These are phyloP conservation scores for Euplexia lucipara DNA, from an alignment of 2,888 invertebrate species.

Conservation along the genomic window DNA sequence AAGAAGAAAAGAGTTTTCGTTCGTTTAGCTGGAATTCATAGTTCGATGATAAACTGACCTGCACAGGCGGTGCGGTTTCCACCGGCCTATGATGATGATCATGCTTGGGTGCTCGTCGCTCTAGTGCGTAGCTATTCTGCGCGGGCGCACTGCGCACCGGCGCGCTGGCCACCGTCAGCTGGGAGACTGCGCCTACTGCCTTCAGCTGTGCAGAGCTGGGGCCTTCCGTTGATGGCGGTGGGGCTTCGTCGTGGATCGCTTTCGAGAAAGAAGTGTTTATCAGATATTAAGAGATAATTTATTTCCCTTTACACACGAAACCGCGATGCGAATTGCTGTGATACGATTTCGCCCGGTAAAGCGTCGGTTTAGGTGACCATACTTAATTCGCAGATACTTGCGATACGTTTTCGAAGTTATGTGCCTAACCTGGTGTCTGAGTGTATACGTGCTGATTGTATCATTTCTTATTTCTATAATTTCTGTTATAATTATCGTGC, in stretches of 20 bases:
- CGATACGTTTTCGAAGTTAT: no score
- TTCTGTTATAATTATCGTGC: no score
- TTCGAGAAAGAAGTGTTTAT: slow-evolving; percentile 16
- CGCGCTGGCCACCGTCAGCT: slow-evolving; percentile 91
- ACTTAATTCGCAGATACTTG: no score
- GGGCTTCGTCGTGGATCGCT: slow-evolving; percentile 77
- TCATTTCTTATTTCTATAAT: no score
- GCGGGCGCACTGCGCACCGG: slow-evolving; percentile 92
- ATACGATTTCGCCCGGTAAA: no score
- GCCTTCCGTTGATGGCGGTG: slow-evolving; percentile 70
- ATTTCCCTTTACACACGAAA: no score
- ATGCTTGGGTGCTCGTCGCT: slow-evolving; percentile 79
- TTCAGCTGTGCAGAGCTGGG: slow-evolving; percentile 81
- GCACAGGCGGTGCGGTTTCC: slow-evolving; percentile 77
- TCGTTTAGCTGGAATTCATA: not conserved
- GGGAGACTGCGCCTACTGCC: slow-evolving; percentile 89
- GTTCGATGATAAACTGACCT: slow-evolving; percentile 68
- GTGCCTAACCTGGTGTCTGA: no score
- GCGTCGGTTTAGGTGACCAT: no score
- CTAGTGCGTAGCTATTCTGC: slow-evolving; percentile 90
- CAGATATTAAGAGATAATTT: no score
- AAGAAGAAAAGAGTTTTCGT: no score
- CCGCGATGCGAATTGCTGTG: no score
- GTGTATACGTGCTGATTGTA: no score
- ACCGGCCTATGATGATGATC: slow-evolving; percentile 82